phyloP scores from a whole-genome alignment of 2,888 invertebrate species.

The Lepidonotus clava region DNA sequence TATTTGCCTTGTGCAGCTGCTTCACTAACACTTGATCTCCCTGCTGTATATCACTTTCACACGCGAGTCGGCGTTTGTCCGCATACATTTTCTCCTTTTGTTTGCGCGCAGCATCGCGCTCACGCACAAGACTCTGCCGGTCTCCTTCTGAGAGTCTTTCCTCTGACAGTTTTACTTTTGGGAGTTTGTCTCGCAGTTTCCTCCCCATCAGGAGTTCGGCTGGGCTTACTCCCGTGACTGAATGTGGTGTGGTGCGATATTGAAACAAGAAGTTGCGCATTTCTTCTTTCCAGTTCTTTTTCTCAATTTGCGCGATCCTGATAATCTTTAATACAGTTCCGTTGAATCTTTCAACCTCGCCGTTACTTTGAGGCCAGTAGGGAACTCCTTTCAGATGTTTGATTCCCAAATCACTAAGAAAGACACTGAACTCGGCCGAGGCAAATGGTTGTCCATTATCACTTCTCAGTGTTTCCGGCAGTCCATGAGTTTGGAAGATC shows the following conservation, averaged over 20 bases:
- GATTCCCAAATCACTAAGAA: not conserved
- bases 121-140: too few species aligned
- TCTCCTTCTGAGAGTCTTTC: too few species aligned
- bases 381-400: not conserved
- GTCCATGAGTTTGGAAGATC: constrained; percentile 35
- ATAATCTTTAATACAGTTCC: not conserved
- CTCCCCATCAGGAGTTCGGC: not conserved
- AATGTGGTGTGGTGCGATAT: not conserved
- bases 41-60: too few species aligned
- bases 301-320: too few species aligned
- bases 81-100: too few species aligned
- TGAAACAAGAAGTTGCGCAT: not conserved
- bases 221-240: not conserved
- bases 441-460: constrained; percentile 55
- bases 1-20: too few species aligned
- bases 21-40: too few species aligned
- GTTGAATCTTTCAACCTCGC: constrained; percentile 51
- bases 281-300: not conserved
- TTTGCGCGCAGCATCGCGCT: too few species aligned
- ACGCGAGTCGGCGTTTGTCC: too few species aligned
- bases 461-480: not conserved
- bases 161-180: too few species aligned
- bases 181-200: not conserved
- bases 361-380: constrained; percentile 47
- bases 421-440: not conserved